Percentiles rank a stretch among this genome's conserved stretches.
These are phyloP conservation scores for Girardinichthys multiradiatus DNA, from an alignment of 2,113 vertebrate species.

Conservation along the genomic window DNA sequence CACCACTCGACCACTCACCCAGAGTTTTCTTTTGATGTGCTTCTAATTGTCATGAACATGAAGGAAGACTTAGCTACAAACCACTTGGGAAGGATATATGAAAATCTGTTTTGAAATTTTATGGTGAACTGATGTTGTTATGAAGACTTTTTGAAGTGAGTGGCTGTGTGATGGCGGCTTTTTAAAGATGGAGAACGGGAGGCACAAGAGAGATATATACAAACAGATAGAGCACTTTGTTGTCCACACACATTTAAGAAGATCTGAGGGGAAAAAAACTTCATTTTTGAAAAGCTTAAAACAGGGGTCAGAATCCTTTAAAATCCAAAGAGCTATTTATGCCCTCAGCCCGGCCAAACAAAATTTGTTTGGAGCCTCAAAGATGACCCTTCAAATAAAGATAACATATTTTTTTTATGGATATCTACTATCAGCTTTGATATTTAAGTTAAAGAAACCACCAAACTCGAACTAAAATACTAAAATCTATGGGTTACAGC, in stretches of 20 bases:
- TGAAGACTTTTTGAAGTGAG: conserved; percentile 42
- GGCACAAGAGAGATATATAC: conserved; percentile 15
- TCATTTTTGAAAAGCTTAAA: neutral
- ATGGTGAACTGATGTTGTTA: conserved; percentile 48
- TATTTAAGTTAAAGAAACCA: neutral
- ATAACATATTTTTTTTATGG: neutral
- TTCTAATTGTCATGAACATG: conserved; percentile 40
- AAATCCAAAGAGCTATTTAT: neutral
- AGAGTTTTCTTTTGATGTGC: conserved; percentile 21
- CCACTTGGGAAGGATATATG: conserved; percentile 21
- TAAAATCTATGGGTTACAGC: neutral
- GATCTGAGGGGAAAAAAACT: neutral
- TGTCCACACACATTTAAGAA: conserved; percentile 9
- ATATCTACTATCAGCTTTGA: too few species aligned
- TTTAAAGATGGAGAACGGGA: conserved; percentile 60
- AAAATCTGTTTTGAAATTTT: conserved; percentile 31
- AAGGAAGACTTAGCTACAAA: conserved; percentile 38
- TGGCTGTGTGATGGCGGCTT: conserved; percentile 22
- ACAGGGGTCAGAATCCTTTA: neutral
- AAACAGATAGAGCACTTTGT: conserved; percentile 12
- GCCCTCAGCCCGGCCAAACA: neutral
- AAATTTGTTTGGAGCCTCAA: neutral
- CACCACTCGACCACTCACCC: conserved; percentile 9
- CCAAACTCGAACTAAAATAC: neutral
- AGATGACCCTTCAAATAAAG: neutral